Conservation (phyloP, 2,113 vertebrate genomes). For the Puffinus mauretanicus region DNA sequence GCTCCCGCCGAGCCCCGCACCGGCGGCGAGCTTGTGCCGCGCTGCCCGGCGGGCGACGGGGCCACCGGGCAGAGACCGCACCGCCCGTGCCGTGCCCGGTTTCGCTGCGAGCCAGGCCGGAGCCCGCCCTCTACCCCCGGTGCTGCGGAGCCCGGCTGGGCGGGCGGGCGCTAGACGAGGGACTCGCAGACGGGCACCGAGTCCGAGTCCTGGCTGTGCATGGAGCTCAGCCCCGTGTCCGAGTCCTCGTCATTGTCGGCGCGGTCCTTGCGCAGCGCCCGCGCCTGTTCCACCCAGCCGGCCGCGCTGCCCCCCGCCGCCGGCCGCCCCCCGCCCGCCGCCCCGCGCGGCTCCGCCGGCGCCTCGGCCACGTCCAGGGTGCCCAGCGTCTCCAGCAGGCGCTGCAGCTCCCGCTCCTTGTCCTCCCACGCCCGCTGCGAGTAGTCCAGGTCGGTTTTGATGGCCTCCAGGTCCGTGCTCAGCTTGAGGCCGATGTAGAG, state of each 20-base stretch:
- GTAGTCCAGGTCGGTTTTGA: conserved; percentile 81
- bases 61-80: background rate
- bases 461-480: conserved; percentile 86
- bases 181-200: conserved; percentile 86
- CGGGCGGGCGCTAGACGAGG: conserved; percentile 76
- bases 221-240: conserved; percentile 93
- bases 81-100: background rate
- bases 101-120: background rate
- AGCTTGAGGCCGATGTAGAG: conserved; percentile 90
- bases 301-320: too few species aligned
- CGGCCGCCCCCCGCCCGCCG: background rate
- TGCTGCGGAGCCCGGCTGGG: background rate
- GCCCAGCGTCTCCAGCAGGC: conserved; percentile 82
- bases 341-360: conserved; percentile 28
- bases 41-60: background rate
- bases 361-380: conserved; percentile 71
- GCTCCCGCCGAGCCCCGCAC: conserved; percentile 4
- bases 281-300: too few species aligned
- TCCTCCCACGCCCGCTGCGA: conserved; percentile 78
- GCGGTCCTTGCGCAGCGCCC: too few species aligned
- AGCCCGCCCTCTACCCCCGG: background rate
- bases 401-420: conserved; percentile 83
- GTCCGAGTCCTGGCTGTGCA: conserved; percentile 97
- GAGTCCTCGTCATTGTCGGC: conserved; percentile 87
- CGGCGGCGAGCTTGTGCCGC: background rate